A percentile compares a stretch with the other conserved stretches of the same genome.
Conservation (phyloP, 2,113 vertebrate species). For the Ramphastos sulfuratus region DNA sequence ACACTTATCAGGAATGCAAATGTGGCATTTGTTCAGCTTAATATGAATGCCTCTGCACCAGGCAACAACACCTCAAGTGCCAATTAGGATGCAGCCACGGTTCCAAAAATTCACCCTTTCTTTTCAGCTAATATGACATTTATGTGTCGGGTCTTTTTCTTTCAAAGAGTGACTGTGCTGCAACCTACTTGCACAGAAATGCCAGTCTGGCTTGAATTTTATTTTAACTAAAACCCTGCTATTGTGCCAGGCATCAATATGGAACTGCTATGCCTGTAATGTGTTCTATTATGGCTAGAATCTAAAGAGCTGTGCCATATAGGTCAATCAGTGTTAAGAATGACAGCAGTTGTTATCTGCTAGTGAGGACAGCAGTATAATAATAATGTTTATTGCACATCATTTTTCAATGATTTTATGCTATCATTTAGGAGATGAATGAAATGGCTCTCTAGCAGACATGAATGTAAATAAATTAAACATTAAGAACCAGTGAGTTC, state of each 20-base stretch:
- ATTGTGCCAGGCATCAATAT: slow-evolving; percentile 65
- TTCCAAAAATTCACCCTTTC: slow-evolving; percentile 71
- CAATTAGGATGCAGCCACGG: slow-evolving; percentile 73
- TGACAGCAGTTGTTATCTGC: slow-evolving; percentile 67
- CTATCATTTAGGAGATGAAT: slow-evolving; percentile 75
- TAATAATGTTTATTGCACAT: slow-evolving; percentile 73
- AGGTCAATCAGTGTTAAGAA: slow-evolving; percentile 66
- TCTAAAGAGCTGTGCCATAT: slow-evolving; percentile 64
- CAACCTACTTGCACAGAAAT: slow-evolving; percentile 57
- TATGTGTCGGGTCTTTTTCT: slow-evolving; percentile 2
- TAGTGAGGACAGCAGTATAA: slow-evolving; percentile 49
- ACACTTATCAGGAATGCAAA: slow-evolving; percentile 80
- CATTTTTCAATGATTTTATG: slow-evolving; percentile 79
- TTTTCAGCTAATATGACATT: slow-evolving; percentile 74
- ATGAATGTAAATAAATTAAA: slow-evolving; percentile 84
- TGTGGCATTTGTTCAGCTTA: slow-evolving; percentile 83
- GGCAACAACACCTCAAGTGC: slow-evolving; percentile 72
- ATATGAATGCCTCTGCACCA: slow-evolving; percentile 71
- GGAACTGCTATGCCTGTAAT: slow-evolving; percentile 55
- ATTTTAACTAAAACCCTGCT: slow-evolving; percentile 68
- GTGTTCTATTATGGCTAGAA: slow-evolving; percentile 53
- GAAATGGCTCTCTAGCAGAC: slow-evolving; percentile 73
- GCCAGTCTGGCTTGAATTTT: slow-evolving; percentile 57
- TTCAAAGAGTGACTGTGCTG: slow-evolving; percentile 40
- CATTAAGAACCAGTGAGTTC: slow-evolving; percentile 76